Percentiles rank a stretch among this genome's conserved stretches.
These are phyloP conservation scores for Amblyraja radiata DNA, from an alignment of 2,797 vertebrate species.

Conservation along the genomic window DNA sequence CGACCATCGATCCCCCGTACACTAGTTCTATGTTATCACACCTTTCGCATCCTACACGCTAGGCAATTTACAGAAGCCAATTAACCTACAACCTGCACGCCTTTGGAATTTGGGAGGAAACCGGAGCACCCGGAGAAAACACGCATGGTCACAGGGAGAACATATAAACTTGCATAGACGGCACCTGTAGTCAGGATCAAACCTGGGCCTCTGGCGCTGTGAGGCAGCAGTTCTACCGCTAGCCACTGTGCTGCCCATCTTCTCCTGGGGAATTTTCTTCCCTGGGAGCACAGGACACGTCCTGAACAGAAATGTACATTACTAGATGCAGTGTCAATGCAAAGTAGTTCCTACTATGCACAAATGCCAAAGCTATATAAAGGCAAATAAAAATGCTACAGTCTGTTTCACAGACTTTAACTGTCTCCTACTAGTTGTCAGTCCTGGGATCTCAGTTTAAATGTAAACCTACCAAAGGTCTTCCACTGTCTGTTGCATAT, in stretches of 20 bases:
- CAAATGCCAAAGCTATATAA: background rate
- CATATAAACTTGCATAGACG: no score
- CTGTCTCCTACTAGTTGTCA: background rate
- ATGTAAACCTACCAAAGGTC: background rate
- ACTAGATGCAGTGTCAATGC: background rate
- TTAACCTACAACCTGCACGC: no score
- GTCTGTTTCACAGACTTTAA: background rate
- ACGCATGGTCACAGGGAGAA: no score
- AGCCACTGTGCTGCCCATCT: background rate
- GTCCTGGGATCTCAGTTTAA: constrained; percentile 24
- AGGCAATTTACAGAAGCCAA: no score
- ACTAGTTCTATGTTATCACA: no score
- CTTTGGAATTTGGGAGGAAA: no score
- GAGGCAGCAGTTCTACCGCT: no score
- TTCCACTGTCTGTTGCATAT: constrained; percentile 19
- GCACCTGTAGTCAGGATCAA: no score
- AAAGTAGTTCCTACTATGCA: background rate
- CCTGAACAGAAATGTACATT: background rate
- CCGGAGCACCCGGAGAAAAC: no score
- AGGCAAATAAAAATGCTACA: background rate
- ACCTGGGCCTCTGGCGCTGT: no score
- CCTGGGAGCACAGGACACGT: background rate
- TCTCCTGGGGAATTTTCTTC: background rate
- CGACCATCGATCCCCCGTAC: no score
- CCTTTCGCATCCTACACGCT: no score